These are phyloP conservation scores for Trachelus stipa DNA, from an alignment of 2,888 invertebrate genomes.

Conservation along the genomic window DNA sequence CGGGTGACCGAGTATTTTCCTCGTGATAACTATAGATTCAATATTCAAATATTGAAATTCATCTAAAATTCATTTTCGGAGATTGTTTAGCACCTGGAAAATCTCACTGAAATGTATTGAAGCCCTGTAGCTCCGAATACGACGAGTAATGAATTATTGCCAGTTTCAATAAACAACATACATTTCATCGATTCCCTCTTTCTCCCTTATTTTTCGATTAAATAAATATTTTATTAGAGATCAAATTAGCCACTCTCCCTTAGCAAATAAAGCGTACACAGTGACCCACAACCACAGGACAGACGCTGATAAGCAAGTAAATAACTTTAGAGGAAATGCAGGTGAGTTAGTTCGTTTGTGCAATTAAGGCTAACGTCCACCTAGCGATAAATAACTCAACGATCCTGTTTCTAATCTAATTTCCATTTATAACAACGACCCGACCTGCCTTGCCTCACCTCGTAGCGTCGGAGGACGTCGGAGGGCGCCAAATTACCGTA, in stretches of 20 bases:
- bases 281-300: neutral
- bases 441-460: neutral
- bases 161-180: neutral
- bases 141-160: neutral
- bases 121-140: neutral
- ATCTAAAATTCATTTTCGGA: neutral
- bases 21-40: neutral
- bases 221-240: neutral
- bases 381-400: constrained; percentile 17
- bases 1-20: neutral
- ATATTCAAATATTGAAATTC: neutral
- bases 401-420: constrained; percentile 24
- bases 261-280: neutral
- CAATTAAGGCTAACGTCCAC: constrained; percentile 33
- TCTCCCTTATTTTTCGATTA: neutral
- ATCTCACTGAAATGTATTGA: neutral
- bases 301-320: neutral
- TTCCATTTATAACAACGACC: constrained; percentile 21
- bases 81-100: neutral
- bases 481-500: constrained; percentile 23
- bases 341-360: constrained; percentile 28
- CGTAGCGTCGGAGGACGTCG: constrained; percentile 1
- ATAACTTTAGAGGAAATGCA: neutral
- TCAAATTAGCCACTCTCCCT: neutral
- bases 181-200: neutral